Conservation (phyloP, 2,888 invertebrate species). For the Heliconius sara region DNA sequence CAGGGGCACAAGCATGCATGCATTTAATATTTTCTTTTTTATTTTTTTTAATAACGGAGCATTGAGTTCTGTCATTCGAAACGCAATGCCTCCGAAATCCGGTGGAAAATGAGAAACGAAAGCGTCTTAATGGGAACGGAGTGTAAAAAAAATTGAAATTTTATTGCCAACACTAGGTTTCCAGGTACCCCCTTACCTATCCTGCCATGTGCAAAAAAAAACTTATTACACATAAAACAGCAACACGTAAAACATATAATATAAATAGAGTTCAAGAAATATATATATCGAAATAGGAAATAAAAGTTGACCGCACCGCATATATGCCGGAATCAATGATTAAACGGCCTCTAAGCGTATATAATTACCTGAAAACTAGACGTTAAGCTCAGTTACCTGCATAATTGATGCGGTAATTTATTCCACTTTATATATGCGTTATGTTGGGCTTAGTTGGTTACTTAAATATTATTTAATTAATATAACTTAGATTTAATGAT, state of each 20-base stretch:
- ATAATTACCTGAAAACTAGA: conserved; percentile 26
- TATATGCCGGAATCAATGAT: conserved; percentile 13
- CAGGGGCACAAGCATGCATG: no score
- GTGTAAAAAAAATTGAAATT: no score
- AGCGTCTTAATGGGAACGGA: no score
- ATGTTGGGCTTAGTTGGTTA: not conserved
- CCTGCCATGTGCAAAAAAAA: no score
- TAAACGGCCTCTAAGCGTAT: conserved; percentile 24
- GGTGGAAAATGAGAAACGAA: no score
- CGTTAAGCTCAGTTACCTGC: conserved; percentile 24
- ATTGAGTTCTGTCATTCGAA: no score
- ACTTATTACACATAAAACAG: not conserved
- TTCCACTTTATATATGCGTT: conserved; percentile 13
- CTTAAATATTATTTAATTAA: not conserved
- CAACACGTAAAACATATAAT: not conserved
- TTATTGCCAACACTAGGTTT: no score
- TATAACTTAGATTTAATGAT: conserved; percentile 8
- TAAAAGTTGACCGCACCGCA: conserved; percentile 12
- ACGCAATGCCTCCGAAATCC: no score
- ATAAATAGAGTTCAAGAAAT: conserved; percentile 9
- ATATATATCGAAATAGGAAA: conserved; percentile 19
- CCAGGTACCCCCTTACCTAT: no score
- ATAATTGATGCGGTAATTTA: conserved; percentile 22
- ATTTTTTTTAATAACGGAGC: no score
- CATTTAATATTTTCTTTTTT: no score